phyloP scores from a whole-genome alignment of 2,113 vertebrate genomes.

The Daboia siamensis region DNA sequence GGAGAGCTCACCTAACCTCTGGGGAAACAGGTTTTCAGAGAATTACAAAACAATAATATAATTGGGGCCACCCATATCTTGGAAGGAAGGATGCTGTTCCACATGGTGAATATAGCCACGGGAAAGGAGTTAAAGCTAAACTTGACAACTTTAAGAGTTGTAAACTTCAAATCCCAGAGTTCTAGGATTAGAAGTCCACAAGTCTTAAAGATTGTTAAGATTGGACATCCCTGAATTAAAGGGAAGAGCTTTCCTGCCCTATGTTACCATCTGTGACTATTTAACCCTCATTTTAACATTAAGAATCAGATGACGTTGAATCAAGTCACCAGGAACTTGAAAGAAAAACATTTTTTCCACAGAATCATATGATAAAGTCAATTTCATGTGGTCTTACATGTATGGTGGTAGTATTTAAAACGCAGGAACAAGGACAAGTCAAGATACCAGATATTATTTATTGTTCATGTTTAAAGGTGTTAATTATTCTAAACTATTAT shows the following conservation, averaged over 20 bases:
- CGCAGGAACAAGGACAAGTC: neutral
- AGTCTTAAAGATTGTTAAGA: neutral
- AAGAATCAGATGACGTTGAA: neutral
- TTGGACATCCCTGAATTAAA: neutral
- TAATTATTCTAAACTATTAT: conserved; percentile 52
- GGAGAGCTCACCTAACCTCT: neutral
- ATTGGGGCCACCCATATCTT: neutral
- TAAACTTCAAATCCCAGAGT: neutral
- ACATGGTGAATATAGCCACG: neutral
- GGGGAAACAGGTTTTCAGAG: neutral
- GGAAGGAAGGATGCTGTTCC: neutral
- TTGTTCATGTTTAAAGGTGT: conserved; percentile 23
- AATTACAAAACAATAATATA: neutral
- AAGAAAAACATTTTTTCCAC: neutral
- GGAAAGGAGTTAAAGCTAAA: neutral
- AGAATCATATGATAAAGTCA: neutral
- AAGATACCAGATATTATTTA: conserved; percentile 16
- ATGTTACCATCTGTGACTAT: neutral
- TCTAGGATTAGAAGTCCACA: neutral
- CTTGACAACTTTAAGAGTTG: neutral
- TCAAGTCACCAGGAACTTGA: neutral
- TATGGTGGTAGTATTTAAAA: neutral
- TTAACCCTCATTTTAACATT: neutral
- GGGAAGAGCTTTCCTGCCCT: neutral
- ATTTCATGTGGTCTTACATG: neutral